Base-by-base conservation (phyloP, 2,888 invertebrate genomes). In the Latrodectus elegans region DNA sequence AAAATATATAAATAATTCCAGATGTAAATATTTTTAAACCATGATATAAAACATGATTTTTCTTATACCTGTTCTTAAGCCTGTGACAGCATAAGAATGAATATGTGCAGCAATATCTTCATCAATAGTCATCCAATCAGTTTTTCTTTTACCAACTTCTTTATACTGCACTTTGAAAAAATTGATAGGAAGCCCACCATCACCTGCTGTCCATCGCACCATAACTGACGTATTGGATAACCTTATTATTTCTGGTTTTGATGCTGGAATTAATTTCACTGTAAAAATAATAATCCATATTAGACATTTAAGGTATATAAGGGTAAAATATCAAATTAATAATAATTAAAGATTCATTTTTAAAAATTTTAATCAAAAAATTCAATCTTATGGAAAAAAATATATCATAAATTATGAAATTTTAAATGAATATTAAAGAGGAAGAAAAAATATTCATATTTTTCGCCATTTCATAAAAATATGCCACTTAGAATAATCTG, bases 211-310 rank as follows among this genome's bases (percentile, higher is more conserved):
- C 98, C 98, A 99, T 53, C 97, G 94, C 14, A 98, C 95, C 95
- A 97, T 97, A 0, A 98, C 98, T 12, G 97, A 96, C 71, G 96
- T 95, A 91, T 98, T 97, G 0, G 96, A 95, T 76, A 97, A 93
- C 49, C 97, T 94, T 0, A 96, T 96, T 67, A 99, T 95, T 90
- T 95, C 96, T 0, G 98, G 98, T 26, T 95, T 95, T 1, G 96
- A 95, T 0, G 98, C 98, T 0, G 97, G 97, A 75, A 97, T 95
- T 94, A 98, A 94, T 49, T 95, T 94, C 79, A 94, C 95, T 95
- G 92, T n/a, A 51, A 79, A 53, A 38, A 38, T 6, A 38, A 38
- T 38, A 68, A 17, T 73, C 17, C 22, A 9, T 73, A 51, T 60
- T 0, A 64, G 8, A 60, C 26, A 38, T 55, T 26, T 15, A 8